Conservation (phyloP, 1,140 invertebrate species). For the Hydropsyche tenuis region DNA sequence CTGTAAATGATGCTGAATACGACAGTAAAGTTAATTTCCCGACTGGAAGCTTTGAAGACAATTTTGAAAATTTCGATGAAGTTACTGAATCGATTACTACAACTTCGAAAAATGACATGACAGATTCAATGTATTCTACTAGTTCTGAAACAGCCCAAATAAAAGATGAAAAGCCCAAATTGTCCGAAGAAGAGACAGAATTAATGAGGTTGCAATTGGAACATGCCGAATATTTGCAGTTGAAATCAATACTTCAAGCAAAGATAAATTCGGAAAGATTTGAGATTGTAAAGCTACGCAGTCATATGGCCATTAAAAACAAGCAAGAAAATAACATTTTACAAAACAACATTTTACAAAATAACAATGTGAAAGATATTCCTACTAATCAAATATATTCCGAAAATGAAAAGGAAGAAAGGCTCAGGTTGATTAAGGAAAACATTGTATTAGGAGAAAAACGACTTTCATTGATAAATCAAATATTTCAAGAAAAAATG, state of each 20-base stretch:
- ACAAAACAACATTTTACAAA: constrained; percentile 61
- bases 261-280: constrained; percentile 71
- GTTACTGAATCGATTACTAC: constrained; percentile 51
- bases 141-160: constrained; percentile 43
- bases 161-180: constrained; percentile 57
- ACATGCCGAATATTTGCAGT: constrained; percentile 70
- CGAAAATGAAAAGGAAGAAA: constrained; percentile 56
- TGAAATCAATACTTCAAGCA: constrained; percentile 69
- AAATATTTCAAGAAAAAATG: constrained; percentile 71
- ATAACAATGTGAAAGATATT: constrained; percentile 62
- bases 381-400: constrained; percentile 59
- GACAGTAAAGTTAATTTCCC: constrained; percentile 30
- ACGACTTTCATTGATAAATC: constrained; percentile 67
- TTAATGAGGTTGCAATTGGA: constrained; percentile 68
- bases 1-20: background rate
- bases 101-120: constrained; percentile 45
- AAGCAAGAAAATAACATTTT: constrained; percentile 58
- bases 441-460: constrained; percentile 73
- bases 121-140: constrained; percentile 46
- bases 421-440: constrained; percentile 66
- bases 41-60: constrained; percentile 60
- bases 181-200: constrained; percentile 65
- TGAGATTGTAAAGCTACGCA: constrained; percentile 71
- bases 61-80: constrained; percentile 57
- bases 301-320: constrained; percentile 61